Evolutionary conservation across 1,140 invertebrate genomes (phyloP), one percentile per base, ranked within the genome.

Genomic region (Pentalonia nigronervosa): DNA sequence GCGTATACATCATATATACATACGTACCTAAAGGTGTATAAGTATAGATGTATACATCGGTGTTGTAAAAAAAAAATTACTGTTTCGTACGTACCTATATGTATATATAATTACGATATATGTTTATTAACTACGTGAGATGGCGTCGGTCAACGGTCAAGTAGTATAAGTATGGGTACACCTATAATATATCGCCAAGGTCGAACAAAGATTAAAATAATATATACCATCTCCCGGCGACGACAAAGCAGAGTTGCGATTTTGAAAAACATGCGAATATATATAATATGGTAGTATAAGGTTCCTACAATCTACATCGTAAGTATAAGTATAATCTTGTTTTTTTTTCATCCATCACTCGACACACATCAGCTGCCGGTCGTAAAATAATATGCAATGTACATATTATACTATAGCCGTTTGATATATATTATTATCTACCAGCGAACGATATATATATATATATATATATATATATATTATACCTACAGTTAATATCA

Each of bases 131-230:
- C 47, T 30, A 53, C 87, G 30, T 30, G 84, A 56, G 84, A 56
- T 30, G 50, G 88, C 34, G 50, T 89, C 88, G 50, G 88, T 89
- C 88, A 89, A 89, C 88, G 88, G 50, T 89, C 88, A 89, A 56
- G 50, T 56, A 56, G 48, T 67, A 67, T 67, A 45, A 14, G 36
- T 90, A 56, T 36, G 60, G 14, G 60, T 76, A 76, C 60, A 76
- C 60, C 14, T 76, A 76, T 76, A 45, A 76, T 76, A 45, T n/a
- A 90, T 90, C 56, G 53, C 30, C 89, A 90, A 90, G 89, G 89
- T 67, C 53, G 53, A 36, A 56, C 34, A 89, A 23, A 60, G 25
- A 90, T 90, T 67, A 67, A 45, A 67, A 67, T 90, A 88, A 47
- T 47, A 87, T 30, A 56, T 45, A 41, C n/a, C 88, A 36, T 41